Evolutionary conservation across 2,888 invertebrate genomes (phyloP), one percentile per base, ranked within the genome.

Genomic region (Pyralis farinalis): DNA sequence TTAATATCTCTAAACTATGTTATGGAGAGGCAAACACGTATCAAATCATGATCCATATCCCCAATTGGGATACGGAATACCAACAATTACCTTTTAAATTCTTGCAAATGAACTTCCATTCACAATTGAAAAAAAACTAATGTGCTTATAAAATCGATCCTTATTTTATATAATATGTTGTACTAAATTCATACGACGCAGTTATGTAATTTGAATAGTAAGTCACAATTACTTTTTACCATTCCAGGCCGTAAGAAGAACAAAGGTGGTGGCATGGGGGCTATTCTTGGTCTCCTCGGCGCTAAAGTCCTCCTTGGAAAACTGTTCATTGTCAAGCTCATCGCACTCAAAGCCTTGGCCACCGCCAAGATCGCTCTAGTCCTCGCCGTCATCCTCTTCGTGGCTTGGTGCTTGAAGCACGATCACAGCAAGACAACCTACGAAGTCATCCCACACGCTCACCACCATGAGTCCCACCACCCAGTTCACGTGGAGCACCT

Each of bases 351-450:
- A 79, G 96, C 96, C 6, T 89, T 96, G 43, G 90, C 95, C 31
- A 92, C 95, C 49, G 95, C 95, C 55, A 96, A 96, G 87, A 92
- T 96, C 53, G 96, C 96, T 0, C 80, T 96, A 6, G 90, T 95
- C 51, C 90, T 96, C 29, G 92, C 94, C 28, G 92, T 91, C 40
- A 91, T 96, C 54, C 93, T 96, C 57, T 80, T 87, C 51, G 76
- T 80, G 0, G 87, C 87, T 1, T 84, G 73, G 65, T 86, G 87
- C 44, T 47, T 88, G 55, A 88, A 88, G 44, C 79, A 79, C 0
- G 88, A 85, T 35, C 78, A 82, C 22, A 71, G 79, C 0, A 88
- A 87, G 59, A 88, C 88, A 0, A 86, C 86, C 0, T 88, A 88
- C 38, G 88, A 88, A 49, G 88, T 88, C 0, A 65, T 88, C 0